These are phyloP conservation scores for Euglossa dilemma DNA, from an alignment of 1,140 invertebrate species.

Conservation along the genomic window DNA sequence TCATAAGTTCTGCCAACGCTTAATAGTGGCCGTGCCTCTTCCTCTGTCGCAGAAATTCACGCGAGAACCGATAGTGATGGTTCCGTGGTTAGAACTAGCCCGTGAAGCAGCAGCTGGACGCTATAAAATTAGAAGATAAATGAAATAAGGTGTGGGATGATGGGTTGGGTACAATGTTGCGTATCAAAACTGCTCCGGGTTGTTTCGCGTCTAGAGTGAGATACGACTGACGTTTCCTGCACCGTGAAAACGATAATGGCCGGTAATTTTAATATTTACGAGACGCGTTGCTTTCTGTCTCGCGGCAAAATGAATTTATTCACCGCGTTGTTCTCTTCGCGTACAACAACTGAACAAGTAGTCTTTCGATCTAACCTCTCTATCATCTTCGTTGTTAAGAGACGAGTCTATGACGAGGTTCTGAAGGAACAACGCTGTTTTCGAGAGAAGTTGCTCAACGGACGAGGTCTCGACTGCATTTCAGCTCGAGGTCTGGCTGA, in stretches of 20 bases:
- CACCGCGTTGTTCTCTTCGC: neutral
- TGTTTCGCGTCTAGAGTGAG: neutral
- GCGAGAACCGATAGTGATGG: neutral
- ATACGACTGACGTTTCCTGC: neutral
- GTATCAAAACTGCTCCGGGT: neutral
- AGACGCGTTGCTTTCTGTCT: neutral
- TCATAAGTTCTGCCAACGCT: neutral
- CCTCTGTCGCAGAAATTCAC: neutral
- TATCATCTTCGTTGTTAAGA: too few species aligned
- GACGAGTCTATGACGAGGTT: too few species aligned
- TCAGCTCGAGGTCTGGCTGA: too few species aligned
- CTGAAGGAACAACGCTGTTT: too few species aligned
- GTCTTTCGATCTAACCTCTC: too few species aligned
- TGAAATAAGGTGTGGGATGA: slow-evolving; percentile 1
- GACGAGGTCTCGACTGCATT: too few species aligned
- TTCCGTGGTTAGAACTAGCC: slow-evolving; percentile 22
- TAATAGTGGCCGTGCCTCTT: neutral
- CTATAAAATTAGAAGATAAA: slow-evolving; percentile 23
- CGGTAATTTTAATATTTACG: neutral
- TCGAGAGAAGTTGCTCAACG: too few species aligned
- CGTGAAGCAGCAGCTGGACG: neutral
- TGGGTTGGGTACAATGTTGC: slow-evolving; percentile 8
- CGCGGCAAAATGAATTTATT: neutral
- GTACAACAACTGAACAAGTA: too few species aligned
- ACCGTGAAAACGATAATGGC: neutral